Percentiles rank a stretch among this genome's conserved stretches.
These are phyloP conservation scores for Drosophila buzzatii DNA, from an alignment of 2,888 invertebrate species.

Conservation along the genomic window DNA sequence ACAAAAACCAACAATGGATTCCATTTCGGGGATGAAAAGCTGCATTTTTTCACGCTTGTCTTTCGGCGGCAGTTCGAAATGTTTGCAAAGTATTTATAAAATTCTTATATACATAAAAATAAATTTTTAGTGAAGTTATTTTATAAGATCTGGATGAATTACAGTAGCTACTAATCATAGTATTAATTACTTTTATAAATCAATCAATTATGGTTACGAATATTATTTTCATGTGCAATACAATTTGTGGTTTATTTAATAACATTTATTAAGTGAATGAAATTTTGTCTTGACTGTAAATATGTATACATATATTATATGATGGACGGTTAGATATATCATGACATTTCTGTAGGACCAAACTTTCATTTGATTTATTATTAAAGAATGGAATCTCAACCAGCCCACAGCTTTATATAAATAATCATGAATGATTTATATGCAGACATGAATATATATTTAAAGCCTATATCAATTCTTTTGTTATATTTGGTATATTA, in stretches of 20 bases:
- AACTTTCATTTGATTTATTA: not conserved
- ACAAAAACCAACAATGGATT: slow-evolving; percentile 66
- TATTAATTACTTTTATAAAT: not conserved
- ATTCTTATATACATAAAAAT: too few relatives aligned
- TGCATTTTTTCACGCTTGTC: slow-evolving; percentile 67
- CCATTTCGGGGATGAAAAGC: slow-evolving; percentile 76
- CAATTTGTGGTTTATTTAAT: not conserved
- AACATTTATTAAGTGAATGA: not conserved
- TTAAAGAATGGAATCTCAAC: too few relatives aligned
- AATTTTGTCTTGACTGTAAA: not conserved
- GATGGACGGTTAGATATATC: not conserved
- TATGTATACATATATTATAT: not conserved
- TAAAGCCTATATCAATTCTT: too few relatives aligned
- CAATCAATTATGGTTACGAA: too few relatives aligned
- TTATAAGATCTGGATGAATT: not conserved
- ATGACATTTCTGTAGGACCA: not conserved
- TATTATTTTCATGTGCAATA: too few relatives aligned
- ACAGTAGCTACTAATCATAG: not conserved
- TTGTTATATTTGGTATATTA: too few relatives aligned
- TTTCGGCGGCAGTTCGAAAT: slow-evolving; percentile 56
- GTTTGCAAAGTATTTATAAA: slow-evolving; percentile 24
- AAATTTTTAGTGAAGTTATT: not conserved
- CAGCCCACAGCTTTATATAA: not conserved
- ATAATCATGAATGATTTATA: not conserved
- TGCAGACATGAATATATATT: too few relatives aligned